Conservation (phyloP, 2,888 invertebrate species). For the Pemphredon lugubris region DNA sequence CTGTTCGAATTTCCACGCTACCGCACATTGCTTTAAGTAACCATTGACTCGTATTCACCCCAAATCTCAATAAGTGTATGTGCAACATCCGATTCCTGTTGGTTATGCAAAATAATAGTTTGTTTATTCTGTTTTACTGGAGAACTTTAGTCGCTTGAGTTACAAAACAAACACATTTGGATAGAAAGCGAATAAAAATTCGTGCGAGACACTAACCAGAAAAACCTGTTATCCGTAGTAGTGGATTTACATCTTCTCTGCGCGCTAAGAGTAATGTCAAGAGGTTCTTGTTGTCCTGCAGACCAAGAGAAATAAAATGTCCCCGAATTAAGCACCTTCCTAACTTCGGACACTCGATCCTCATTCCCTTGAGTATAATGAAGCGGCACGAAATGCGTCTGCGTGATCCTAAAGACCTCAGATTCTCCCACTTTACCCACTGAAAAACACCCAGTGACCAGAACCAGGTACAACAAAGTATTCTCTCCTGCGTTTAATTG, state of each 20-base stretch:
- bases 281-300: slow-evolving; percentile 82
- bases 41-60: slow-evolving; percentile 95
- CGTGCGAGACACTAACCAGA: slow-evolving; percentile 90
- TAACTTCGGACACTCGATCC: slow-evolving; percentile 85
- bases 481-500: slow-evolving; percentile 93
- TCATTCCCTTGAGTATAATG: slow-evolving; percentile 86
- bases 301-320: slow-evolving; percentile 98
- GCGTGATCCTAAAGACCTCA: slow-evolving; percentile 97
- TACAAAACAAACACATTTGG: too few species aligned
- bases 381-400: slow-evolving; percentile 94
- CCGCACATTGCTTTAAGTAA: slow-evolving; percentile 98
- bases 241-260: slow-evolving; percentile 92
- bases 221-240: slow-evolving; percentile 96
- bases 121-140: too few species aligned
- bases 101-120: too few species aligned
- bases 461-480: slow-evolving; percentile 92
- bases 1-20: slow-evolving; percentile 97
- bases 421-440: slow-evolving; percentile 97
- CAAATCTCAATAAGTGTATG: slow-evolving; percentile 94
- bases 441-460: slow-evolving; percentile 97
- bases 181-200: too few species aligned
- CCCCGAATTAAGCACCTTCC: slow-evolving; percentile 97
- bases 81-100: slow-evolving; percentile 95
- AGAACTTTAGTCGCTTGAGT: too few species aligned
- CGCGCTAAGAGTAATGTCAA: slow-evolving; percentile 97